Conservation (phyloP, 1,140 invertebrate species). For the Manduca sexta region DNA sequence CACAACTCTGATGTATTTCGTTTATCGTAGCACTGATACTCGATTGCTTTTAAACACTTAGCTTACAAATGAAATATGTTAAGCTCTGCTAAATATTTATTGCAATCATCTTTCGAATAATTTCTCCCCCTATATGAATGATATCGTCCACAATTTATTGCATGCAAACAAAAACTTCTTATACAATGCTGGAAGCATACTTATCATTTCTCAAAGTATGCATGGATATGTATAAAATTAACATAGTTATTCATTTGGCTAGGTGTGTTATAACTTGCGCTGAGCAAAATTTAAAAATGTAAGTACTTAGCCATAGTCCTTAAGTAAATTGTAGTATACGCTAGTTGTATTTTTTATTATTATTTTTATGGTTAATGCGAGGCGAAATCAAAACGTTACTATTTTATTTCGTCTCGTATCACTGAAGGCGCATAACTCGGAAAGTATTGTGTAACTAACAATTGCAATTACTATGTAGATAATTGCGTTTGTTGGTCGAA, state of each 20-base stretch:
- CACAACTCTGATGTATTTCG: no score
- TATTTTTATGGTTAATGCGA: constrained; percentile 3
- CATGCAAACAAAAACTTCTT: neutral
- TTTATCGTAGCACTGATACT: no score
- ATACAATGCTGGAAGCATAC: neutral
- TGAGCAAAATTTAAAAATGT: constrained; percentile 66
- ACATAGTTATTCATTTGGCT: constrained; percentile 63
- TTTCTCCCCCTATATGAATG: no score
- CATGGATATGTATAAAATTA: constrained; percentile 52
- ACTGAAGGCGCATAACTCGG: neutral
- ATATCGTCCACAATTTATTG: no score
- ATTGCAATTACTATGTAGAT: neutral
- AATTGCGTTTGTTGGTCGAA: no score
- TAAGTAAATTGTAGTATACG: neutral
- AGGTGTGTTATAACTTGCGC: constrained; percentile 65
- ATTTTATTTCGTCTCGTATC: constrained; percentile 1
- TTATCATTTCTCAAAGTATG: constrained; percentile 15
- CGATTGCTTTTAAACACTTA: no score
- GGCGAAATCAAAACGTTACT: neutral
- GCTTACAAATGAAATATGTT: no score
- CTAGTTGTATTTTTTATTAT: constrained; percentile 9
- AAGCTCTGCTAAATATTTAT: no score
- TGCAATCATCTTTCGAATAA: no score
- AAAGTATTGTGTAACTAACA: neutral
- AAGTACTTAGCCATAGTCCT: constrained; percentile 42